phyloP scores from a whole-genome alignment of 1,140 invertebrate species.

The Papilio polyxenes region DNA sequence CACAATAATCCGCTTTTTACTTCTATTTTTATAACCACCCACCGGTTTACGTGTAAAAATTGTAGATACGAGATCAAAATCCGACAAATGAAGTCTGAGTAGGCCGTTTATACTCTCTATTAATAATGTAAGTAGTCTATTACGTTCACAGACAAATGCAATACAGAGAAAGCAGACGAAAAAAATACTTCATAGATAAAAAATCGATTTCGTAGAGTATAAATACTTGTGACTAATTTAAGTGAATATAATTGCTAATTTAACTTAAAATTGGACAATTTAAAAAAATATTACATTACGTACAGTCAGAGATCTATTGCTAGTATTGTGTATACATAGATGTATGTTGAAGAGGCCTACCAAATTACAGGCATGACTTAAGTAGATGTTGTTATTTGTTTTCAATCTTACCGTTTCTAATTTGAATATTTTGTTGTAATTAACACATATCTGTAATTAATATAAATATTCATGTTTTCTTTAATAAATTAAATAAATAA shows the following conservation, averaged over 20 bases:
- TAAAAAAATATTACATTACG: too few relatives aligned
- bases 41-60: conserved; percentile 63
- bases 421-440: too few relatives aligned
- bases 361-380: too few relatives aligned
- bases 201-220: not conserved
- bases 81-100: conserved; percentile 48
- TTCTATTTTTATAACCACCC: conserved; percentile 44
- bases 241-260: too few relatives aligned
- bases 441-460: too few relatives aligned
- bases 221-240: not conserved
- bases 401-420: too few relatives aligned
- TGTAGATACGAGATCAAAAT: conserved; percentile 66
- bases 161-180: conserved; percentile 42
- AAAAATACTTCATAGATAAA: not conserved
- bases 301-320: too few relatives aligned
- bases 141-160: conserved; percentile 51
- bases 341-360: too few relatives aligned
- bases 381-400: too few relatives aligned
- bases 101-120: conserved; percentile 52
- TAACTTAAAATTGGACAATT: too few relatives aligned
- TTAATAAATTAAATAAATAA: not conserved
- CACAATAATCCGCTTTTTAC: conserved; percentile 44
- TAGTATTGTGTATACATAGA: too few relatives aligned
- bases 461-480: not conserved
- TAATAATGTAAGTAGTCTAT: conserved; percentile 67